Conservation (phyloP, 2,888 invertebrate species). For the Drosophila emarginata region DNA sequence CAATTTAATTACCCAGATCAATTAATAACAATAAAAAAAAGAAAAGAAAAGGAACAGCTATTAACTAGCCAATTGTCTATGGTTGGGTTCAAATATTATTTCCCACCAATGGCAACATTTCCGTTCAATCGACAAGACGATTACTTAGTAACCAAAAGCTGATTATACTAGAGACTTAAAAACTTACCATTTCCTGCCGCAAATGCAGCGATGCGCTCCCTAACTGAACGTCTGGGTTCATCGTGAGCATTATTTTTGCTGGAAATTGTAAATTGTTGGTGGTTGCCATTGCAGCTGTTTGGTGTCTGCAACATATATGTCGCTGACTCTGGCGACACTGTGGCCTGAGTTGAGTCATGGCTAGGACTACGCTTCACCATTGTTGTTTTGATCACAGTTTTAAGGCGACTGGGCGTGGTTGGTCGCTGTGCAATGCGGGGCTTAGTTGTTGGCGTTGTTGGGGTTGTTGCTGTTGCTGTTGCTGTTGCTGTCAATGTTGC, state of each 20-base stretch:
- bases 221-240: slow-evolving; percentile 71
- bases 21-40: slow-evolving; percentile 65
- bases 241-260: slow-evolving; percentile 38
- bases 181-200: slow-evolving; percentile 80
- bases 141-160: slow-evolving; percentile 66
- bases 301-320: slow-evolving; percentile 58
- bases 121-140: slow-evolving; percentile 59
- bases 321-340: slow-evolving; percentile 39
- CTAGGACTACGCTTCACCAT: slow-evolving; percentile 81
- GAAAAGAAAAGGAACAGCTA: too few species aligned
- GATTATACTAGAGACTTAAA: slow-evolving; percentile 57
- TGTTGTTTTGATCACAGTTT: slow-evolving; percentile 82
- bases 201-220: slow-evolving; percentile 80
- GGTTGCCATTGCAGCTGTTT: slow-evolving; percentile 58
- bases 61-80: slow-evolving; percentile 64
- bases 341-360: slow-evolving; percentile 75
- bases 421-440: slow-evolving; percentile 72
- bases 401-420: slow-evolving; percentile 78
- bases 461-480: slow-evolving; percentile 36
- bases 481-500: slow-evolving; percentile 64
- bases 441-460: slow-evolving; percentile 62
- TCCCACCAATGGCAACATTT: slow-evolving; percentile 58
- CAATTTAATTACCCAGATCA: slow-evolving; percentile 38
- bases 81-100: slow-evolving; percentile 32
- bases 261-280: slow-evolving; percentile 35